Evolutionary conservation across 2,797 vertebrate species (phyloP).

Genomic region (Setipinna tenuifilis): DNA sequence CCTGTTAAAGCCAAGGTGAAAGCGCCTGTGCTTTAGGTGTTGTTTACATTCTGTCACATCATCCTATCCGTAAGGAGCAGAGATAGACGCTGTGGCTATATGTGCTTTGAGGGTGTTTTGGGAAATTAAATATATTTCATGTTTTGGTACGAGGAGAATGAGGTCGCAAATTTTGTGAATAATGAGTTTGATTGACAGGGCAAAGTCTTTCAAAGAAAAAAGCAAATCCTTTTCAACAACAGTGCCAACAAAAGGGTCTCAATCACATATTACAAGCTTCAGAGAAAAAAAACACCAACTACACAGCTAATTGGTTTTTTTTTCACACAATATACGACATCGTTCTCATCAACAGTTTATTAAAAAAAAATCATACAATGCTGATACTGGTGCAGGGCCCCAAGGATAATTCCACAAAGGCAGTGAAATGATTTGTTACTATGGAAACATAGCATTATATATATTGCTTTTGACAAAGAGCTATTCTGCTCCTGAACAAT

Average conservation of each 20-base stretch:
- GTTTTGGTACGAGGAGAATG: too few relatives aligned
- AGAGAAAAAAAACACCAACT: background rate
- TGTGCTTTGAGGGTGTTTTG: background rate
- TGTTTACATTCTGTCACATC: background rate
- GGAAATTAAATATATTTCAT: background rate
- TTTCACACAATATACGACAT: background rate
- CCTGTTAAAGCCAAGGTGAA: background rate
- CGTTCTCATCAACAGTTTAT: background rate
- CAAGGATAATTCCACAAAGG: background rate
- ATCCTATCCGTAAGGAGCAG: background rate
- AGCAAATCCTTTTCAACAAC: background rate
- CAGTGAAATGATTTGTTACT: constrained; percentile 5
- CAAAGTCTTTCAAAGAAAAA: background rate
- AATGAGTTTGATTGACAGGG: background rate
- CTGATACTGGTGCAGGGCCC: background rate
- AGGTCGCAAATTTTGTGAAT: too few relatives aligned
- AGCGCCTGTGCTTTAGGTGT: too few relatives aligned
- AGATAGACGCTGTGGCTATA: background rate
- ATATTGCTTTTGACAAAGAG: constrained; percentile 12
- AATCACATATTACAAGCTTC: background rate
- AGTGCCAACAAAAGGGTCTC: background rate
- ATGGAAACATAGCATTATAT: constrained; percentile 9
- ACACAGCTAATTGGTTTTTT: background rate
- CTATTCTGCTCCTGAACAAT: constrained; percentile 8
- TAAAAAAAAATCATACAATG: background rate